Conservation (phyloP, 2,113 vertebrate species). For the Rhineura floridana region DNA sequence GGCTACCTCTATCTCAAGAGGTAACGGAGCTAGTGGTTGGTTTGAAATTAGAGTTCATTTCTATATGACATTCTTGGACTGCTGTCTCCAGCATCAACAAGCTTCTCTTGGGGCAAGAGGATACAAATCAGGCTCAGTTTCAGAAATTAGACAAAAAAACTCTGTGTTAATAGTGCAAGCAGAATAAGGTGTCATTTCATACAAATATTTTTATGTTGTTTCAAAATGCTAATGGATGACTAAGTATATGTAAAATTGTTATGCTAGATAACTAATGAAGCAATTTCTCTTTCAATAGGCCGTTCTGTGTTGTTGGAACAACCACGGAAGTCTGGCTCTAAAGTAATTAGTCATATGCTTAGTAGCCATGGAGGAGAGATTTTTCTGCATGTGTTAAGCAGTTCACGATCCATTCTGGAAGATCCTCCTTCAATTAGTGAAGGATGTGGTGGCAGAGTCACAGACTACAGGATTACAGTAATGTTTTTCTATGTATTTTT, state of each 20-base stretch:
- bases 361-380: slow-evolving; percentile 98
- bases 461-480: slow-evolving; percentile 98
- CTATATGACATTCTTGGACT: background rate
- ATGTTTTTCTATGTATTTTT: slow-evolving; percentile 37
- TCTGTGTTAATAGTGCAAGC: background rate
- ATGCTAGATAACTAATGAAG: background rate
- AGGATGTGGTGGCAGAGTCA: slow-evolving; percentile 96
- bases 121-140: background rate
- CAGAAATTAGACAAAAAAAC: background rate
- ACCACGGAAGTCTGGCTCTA: slow-evolving; percentile 96
- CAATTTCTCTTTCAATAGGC: slow-evolving; percentile 77
- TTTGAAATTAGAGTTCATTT: background rate
- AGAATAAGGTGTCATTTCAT: background rate
- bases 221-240: background rate
- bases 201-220: background rate
- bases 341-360: slow-evolving; percentile 98
- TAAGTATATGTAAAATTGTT: background rate
- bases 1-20: no score
- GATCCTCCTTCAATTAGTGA: slow-evolving; percentile 98
- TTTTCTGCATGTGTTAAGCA: slow-evolving; percentile 94
- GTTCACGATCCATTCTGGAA: slow-evolving; percentile 94
- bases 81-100: background rate
- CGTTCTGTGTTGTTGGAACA: slow-evolving; percentile 96
- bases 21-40: no score
- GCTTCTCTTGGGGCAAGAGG: background rate